A percentile compares a stretch with the other conserved stretches of the same genome.
These are phyloP conservation scores for Drosophila tristis DNA, from an alignment of 1,140 invertebrate species.

Conservation along the genomic window DNA sequence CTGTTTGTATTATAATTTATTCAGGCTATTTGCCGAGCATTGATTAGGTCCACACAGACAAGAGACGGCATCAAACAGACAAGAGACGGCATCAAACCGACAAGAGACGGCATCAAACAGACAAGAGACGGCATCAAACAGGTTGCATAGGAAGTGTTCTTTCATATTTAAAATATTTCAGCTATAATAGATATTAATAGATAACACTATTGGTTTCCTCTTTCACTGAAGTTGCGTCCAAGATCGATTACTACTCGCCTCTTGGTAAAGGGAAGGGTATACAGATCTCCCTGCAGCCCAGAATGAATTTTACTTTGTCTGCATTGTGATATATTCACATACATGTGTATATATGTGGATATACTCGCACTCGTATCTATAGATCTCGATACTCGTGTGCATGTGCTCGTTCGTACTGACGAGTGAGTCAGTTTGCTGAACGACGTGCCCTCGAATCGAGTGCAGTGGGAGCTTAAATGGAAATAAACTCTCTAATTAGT, in stretches of 20 bases:
- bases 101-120: background rate
- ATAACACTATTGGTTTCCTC: too few species aligned
- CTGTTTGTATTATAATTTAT: constrained; percentile 28
- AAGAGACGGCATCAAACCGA: background rate
- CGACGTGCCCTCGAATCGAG: constrained; percentile 39
- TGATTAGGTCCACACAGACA: constrained; percentile 2
- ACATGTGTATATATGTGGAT: constrained; percentile 5
- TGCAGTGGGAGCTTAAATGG: constrained; percentile 61
- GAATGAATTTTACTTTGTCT: background rate
- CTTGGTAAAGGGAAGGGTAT: constrained; percentile 10
- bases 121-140: background rate
- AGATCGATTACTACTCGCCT: background rate
- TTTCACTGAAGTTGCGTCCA: too few species aligned
- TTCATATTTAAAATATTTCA: too few species aligned
- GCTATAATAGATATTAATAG: too few species aligned
- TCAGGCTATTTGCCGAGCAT: constrained; percentile 28
- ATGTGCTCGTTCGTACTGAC: constrained; percentile 21
- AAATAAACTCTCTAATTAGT: constrained; percentile 76
- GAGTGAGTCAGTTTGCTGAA: constrained; percentile 45
- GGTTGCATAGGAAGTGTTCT: background rate
- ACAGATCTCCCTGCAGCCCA: background rate
- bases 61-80: too few species aligned
- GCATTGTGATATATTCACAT: constrained; percentile 21
- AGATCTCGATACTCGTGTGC: constrained; percentile 26
- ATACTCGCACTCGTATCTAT: background rate